Base-by-base conservation (phyloP, 2,113 vertebrate genomes). In the Aldabrachelys gigantea region DNA sequence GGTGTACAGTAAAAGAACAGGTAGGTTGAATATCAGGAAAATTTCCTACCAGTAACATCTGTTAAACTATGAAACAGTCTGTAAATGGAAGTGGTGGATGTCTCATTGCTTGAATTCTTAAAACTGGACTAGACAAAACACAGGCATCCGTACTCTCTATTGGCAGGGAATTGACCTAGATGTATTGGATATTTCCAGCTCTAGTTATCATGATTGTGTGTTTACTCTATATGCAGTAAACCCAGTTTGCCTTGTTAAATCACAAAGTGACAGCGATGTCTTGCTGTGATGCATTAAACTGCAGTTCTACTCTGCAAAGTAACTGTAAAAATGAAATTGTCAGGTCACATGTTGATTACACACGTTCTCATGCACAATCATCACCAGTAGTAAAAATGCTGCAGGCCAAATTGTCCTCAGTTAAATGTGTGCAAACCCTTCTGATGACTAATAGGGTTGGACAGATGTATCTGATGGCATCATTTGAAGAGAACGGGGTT, bases 391-490 rank as follows among this genome's bases (percentile, higher is more conserved):
- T 21, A 89, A 1, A 31, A 96, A 5, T 94, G 82, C 88, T 96
- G 53, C 81, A 93, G 93, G 86, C 87, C 87, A 96, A 57, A 2
- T 81, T 95, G 93, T 95, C 89, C 90, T 94, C 3, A 0, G 44
- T 53, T 96, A 91, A 88, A 96, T 41, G 91, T 94, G 35, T 85
- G 82, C 88, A 94, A 85, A 91, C 75, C 84, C 69, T 90, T 53
- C 69, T 89, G 87, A 91, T 91, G 91, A 80, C 76, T 89, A 92
- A 95, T 90, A 87, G 47, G 25, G 57, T 92, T 84, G 76, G 92
- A 96, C 87, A 97, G 91, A 56, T 83, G 88, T 82, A 78, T 86
- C 84, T 83, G 80, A 69, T 87, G 50, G 59, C 57, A 57, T 57
- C 49, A 85, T 89, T 88, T 90, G 54, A 85, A 57, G 85, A 5